Conservation (phyloP, 2,113 vertebrate genomes). For the Elaphurus davidianus region DNA sequence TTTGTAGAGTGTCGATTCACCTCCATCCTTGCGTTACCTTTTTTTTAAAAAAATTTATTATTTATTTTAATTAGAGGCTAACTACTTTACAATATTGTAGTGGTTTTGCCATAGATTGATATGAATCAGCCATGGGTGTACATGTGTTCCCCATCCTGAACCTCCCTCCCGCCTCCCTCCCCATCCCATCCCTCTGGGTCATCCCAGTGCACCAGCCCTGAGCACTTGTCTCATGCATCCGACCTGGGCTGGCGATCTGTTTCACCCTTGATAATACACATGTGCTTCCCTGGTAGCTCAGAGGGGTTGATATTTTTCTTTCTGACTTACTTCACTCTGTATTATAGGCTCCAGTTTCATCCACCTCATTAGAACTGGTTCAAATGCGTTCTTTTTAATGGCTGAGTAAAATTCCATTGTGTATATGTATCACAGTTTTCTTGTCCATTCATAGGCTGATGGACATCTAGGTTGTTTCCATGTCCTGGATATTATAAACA, state of each 20-base stretch:
- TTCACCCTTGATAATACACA: background rate
- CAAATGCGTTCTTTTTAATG: too few species aligned
- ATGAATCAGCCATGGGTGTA: background rate
- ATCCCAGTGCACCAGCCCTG: too few species aligned
- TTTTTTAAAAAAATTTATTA: background rate
- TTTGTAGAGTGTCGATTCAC: background rate
- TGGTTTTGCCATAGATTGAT: background rate
- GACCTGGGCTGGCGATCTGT: background rate
- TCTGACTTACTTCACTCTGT: too few species aligned
- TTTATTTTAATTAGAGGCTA: background rate
- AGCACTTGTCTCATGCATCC: background rate
- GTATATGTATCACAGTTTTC: too few species aligned
- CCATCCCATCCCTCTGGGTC: background rate
- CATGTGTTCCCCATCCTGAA: background rate
- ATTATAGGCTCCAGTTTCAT: too few species aligned
- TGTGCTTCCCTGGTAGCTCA: too few species aligned
- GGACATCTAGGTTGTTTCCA: too few species aligned
- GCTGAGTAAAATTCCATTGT: too few species aligned
- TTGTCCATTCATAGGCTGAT: too few species aligned
- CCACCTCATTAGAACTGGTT: too few species aligned
- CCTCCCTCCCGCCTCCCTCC: background rate
- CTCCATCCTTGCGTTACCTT: background rate
- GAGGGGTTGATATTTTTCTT: too few species aligned
- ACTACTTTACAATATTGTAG: background rate
- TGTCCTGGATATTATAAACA: too few species aligned